phyloP scores from a whole-genome alignment of 2,797 vertebrate genomes.

The Paramormyrops hopkinsi region DNA sequence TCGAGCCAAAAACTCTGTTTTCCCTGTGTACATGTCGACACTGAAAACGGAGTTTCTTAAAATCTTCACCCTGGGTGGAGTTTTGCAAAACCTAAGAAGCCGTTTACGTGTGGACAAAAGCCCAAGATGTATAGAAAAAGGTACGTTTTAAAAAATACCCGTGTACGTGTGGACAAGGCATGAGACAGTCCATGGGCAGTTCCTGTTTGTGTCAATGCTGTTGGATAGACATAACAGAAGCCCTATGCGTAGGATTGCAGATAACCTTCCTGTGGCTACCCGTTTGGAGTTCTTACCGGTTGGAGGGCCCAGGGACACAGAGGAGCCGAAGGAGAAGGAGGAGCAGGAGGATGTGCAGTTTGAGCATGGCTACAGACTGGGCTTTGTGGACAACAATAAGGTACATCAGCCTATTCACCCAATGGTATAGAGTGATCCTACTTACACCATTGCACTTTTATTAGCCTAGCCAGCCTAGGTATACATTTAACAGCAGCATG shows the following conservation, averaged over 20 bases:
- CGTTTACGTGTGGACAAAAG: no score
- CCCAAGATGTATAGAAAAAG: no score
- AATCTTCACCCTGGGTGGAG: no score
- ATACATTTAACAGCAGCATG: neutral
- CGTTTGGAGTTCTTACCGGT: conserved; percentile 83
- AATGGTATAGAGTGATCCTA: neutral
- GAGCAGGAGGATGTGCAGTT: conserved; percentile 79
- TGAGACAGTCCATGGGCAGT: neutral
- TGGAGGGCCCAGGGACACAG: conserved; percentile 67
- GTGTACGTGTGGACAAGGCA: no score
- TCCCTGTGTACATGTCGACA: no score
- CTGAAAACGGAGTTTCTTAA: no score
- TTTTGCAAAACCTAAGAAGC: no score
- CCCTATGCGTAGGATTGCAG: conserved; percentile 77
- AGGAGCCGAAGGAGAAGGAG: conserved; percentile 72
- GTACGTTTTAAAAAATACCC: no score
- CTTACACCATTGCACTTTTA: neutral
- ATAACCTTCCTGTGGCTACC: conserved; percentile 95
- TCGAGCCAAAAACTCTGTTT: no score
- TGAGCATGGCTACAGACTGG: conserved; percentile 92
- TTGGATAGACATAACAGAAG: neutral
- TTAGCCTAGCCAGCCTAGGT: neutral
- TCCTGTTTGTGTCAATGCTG: neutral
- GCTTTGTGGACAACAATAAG: conserved; percentile 86
- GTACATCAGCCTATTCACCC: conserved; percentile 48